Evolutionary conservation across 1,140 invertebrate genomes (phyloP).

Genomic region (Zaprionus kolodkinae): DNA sequence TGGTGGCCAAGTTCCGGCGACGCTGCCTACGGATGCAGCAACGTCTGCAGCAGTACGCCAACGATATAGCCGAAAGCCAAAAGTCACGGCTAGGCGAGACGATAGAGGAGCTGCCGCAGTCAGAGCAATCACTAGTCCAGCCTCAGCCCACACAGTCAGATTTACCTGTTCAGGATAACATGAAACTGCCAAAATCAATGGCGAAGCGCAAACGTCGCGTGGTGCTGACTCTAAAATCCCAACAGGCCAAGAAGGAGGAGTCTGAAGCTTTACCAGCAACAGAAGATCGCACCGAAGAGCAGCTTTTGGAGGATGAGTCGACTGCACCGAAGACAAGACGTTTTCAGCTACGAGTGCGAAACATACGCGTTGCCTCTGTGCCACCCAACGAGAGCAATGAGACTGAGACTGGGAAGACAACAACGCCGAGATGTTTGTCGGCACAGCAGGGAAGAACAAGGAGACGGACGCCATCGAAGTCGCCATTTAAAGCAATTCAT

Average conservation of each 20-base stretch:
- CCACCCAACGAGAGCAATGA: background rate
- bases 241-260: background rate
- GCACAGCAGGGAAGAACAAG: background rate
- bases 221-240: conserved; percentile 3
- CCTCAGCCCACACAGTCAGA: background rate
- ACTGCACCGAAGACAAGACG: conserved; percentile 30
- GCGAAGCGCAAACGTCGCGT: conserved; percentile 55
- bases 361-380: conserved; percentile 7
- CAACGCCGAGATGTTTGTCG: background rate
- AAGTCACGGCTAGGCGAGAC: conserved; percentile 22
- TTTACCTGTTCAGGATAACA: background rate
- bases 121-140: background rate
- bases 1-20: conserved; percentile 78
- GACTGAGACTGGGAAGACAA: background rate
- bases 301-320: background rate
- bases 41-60: conserved; percentile 56
- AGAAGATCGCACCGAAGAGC: conserved; percentile 21
- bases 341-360: conserved; percentile 30
- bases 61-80: conserved; percentile 49
- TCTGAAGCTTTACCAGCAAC: background rate
- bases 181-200: conserved; percentile 29
- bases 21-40: conserved; percentile 74
- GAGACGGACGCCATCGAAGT: background rate
- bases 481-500: conserved; percentile 8
- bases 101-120: conserved; percentile 32